phyloP scores from a whole-genome alignment of 2,888 invertebrate species.

The Drosophila macrospina region DNA sequence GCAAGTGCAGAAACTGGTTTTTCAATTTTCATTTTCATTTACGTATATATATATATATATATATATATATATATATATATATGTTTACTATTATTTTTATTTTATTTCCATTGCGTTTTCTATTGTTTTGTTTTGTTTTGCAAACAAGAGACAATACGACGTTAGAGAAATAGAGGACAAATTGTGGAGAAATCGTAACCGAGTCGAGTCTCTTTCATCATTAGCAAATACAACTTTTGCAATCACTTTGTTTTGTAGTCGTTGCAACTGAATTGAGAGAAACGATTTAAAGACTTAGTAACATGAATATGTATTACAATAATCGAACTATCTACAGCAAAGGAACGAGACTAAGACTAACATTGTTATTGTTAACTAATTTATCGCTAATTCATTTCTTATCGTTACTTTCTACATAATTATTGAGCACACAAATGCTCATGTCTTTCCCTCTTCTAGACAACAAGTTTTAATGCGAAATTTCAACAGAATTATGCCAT shows the following conservation, averaged over 20 bases:
- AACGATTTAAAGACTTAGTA: background rate
- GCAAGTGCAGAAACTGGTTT: conserved; percentile 49
- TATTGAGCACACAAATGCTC: background rate
- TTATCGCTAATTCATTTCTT: conserved; percentile 1
- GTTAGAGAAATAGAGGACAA: conserved; percentile 11
- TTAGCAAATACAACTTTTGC: conserved; percentile 21
- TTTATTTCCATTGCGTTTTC: conserved; percentile 12
- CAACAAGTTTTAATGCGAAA: background rate
- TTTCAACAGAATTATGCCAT: background rate
- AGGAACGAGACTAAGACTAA: background rate
- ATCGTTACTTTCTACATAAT: conserved; percentile 4
- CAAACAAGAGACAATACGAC: conserved; percentile 8
- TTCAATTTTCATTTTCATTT: conserved; percentile 28
- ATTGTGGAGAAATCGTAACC: conserved; percentile 20
- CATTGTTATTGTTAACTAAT: too few species aligned
- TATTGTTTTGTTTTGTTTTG: conserved; percentile 9
- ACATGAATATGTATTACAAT: background rate
- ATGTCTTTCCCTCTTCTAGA: background rate
- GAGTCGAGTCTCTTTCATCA: conserved; percentile 20
- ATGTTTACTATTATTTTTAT: too few species aligned
- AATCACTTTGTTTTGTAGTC: conserved; percentile 5
- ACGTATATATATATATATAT: background rate
- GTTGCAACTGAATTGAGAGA: conserved; percentile 4
- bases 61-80: background rate
- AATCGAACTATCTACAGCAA: background rate